Evolutionary conservation across 2,797 vertebrate genomes (phyloP).

Genomic region (Xenopus petersii): DNA sequence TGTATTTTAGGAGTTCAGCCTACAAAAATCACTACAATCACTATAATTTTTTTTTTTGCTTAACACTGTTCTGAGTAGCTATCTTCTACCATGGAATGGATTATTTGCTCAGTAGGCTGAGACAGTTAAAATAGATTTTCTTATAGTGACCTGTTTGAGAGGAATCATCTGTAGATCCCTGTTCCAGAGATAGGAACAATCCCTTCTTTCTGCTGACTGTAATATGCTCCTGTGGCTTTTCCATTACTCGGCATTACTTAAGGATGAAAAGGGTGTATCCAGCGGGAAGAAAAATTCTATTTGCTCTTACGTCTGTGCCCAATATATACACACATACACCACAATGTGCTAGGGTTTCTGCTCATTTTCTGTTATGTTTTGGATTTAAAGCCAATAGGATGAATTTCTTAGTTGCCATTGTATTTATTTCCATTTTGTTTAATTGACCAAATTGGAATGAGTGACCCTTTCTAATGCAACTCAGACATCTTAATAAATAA

Average conservation of each 20-base stretch:
- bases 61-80: no score
- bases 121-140: slow-evolving; percentile 1
- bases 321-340: background rate
- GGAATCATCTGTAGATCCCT: slow-evolving; percentile 1
- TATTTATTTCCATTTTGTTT: no score
- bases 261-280: slow-evolving; percentile 31
- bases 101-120: slow-evolving; percentile 17
- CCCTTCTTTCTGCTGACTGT: slow-evolving; percentile 15
- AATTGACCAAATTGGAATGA: no score
- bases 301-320: slow-evolving; percentile 11
- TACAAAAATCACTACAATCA: no score
- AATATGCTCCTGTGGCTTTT: slow-evolving; percentile 21
- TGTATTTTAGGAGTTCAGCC: no score
- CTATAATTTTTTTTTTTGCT: no score
- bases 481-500: no score
- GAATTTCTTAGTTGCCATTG: slow-evolving; percentile 17
- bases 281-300: slow-evolving; percentile 7
- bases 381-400: slow-evolving; percentile 27
- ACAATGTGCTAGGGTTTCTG: background rate
- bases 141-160: slow-evolving; percentile 36
- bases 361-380: background rate
- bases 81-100: no score
- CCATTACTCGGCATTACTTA: slow-evolving; percentile 7
- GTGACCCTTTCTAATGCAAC: no score
- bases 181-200: slow-evolving; percentile 31